Base-by-base conservation (phyloP, 53 echinoderm and acorn worm genomes). In the Stichopus horrens region DNA sequence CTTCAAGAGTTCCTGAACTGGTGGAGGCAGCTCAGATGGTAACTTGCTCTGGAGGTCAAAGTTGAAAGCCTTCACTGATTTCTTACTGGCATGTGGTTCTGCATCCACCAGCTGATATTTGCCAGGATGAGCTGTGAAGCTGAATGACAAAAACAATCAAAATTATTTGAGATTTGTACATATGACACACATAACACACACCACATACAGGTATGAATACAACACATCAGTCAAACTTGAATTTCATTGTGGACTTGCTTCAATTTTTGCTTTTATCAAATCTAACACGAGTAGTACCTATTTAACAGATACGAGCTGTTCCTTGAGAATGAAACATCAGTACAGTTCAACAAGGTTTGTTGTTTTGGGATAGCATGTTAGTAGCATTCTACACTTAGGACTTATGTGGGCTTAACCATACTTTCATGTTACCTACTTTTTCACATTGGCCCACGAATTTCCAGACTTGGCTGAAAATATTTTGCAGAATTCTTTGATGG, bases 401-500 rank as follows among this genome's bases (percentile, higher is more conserved):
- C 37, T 37, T 37, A 37, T 37, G 37, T 37, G 37, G 37, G 37
- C 37, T 37, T 37, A 37, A 37, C n/a, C 4, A 3, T 14, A 67
- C 68, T 75, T 21, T 52, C 56, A 51, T 51, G n/a, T 13, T 11
- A 92, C 95, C 88, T 83, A 99, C 99, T 91, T 86, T 71, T 96
- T 94, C 89, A 99, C 91, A 55, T 93, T 77, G 55, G 93, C 76
- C 99, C 99, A 99, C 6, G 79, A 73, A 63, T 99, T 99, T 83
- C 96, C 96, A 23, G 92, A 90, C 81, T 99, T 99, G 16, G 93
- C 63, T 65, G 90, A 93, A 90, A 99, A 99, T 76, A 96, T 94
- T 88, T 99, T 99, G 59, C 89, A 92, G 87, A 96, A 99, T 77
- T 99, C 99, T 67, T 90, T 92, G 83, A 99, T 86, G 14, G 94